phyloP scores from a whole-genome alignment of 2,888 invertebrate genomes.

The Plusia festucae region DNA sequence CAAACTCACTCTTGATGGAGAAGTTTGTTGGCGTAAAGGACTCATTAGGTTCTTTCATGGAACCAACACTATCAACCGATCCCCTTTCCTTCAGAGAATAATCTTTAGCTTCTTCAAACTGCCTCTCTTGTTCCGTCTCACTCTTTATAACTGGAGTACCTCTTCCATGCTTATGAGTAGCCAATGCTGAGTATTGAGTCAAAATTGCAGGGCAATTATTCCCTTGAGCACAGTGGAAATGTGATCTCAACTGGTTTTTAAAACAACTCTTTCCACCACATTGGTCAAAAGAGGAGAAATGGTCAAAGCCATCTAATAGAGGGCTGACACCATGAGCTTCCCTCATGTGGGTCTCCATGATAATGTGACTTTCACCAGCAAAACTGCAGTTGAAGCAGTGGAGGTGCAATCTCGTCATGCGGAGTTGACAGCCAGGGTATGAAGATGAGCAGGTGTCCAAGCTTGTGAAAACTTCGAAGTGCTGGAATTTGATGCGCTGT shows the following conservation, averaged over 20 bases:
- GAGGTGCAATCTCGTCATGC: constrained; percentile 92
- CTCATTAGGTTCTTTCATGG: constrained; percentile 79
- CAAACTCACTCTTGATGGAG: constrained; percentile 86
- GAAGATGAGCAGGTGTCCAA: constrained; percentile 91
- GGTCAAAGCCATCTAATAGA: constrained; percentile 95
- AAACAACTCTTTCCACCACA: constrained; percentile 87
- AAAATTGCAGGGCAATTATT: constrained; percentile 85
- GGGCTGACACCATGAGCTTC: constrained; percentile 96
- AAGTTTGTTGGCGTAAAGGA: constrained; percentile 81
- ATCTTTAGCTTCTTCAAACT: constrained; percentile 86
- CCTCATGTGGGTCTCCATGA: constrained; percentile 94
- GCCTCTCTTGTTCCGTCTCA: constrained; percentile 79
- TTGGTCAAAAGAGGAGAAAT: constrained; percentile 90
- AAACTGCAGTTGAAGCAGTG: constrained; percentile 97
- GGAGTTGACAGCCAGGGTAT: constrained; percentile 92
- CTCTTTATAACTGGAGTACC: constrained; percentile 83
- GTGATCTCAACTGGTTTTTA: constrained; percentile 83
- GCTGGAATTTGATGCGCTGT: constrained; percentile 90
- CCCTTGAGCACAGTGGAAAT: constrained; percentile 87
- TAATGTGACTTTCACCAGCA: constrained; percentile 93
- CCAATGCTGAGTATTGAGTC: constrained; percentile 85
- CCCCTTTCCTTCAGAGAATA: constrained; percentile 86
- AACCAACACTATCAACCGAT: constrained; percentile 81
- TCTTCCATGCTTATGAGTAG: constrained; percentile 86
- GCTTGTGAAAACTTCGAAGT: constrained; percentile 90